Evolutionary conservation across 2,888 invertebrate genomes (phyloP).

Genomic region (Drosophila kambysellisi): DNA sequence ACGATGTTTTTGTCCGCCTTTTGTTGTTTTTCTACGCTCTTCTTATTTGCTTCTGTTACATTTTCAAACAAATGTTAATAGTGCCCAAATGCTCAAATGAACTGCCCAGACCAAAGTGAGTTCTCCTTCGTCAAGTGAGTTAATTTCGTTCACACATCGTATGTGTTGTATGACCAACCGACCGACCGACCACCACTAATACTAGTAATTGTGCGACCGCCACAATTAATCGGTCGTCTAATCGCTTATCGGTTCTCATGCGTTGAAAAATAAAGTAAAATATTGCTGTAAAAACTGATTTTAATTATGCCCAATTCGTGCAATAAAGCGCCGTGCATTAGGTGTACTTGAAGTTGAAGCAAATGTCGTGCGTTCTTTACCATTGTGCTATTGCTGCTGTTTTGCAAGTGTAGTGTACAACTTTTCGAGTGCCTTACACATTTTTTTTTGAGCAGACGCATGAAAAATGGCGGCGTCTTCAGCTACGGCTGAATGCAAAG

Average conservation of each 20-base stretch:
- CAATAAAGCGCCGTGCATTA: slow-evolving; percentile 35
- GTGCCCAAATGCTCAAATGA: neutral
- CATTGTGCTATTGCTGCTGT: slow-evolving; percentile 36
- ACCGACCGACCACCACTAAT: slow-evolving; percentile 30
- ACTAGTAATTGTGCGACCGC: slow-evolving; percentile 16
- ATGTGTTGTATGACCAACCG: neutral
- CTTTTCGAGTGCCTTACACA: slow-evolving; percentile 50
- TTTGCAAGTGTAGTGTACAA: slow-evolving; percentile 57
- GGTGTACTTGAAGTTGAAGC: slow-evolving; percentile 35
- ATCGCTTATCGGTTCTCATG: slow-evolving; percentile 51
- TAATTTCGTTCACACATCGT: slow-evolving; percentile 23
- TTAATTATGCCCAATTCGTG: slow-evolving; percentile 55
- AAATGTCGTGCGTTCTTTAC: slow-evolving; percentile 53
- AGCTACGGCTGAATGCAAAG: slow-evolving; percentile 69
- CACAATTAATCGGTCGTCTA: slow-evolving; percentile 39
- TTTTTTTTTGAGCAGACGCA: slow-evolving; percentile 74
- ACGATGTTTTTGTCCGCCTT: slow-evolving; percentile 60
- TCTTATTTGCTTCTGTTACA: slow-evolving; percentile 54
- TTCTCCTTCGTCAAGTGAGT: slow-evolving; percentile 18
- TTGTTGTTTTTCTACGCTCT: slow-evolving; percentile 71
- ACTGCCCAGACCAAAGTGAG: slow-evolving; percentile 10
- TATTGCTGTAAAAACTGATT: slow-evolving; percentile 41
- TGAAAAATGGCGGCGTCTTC: slow-evolving; percentile 81
- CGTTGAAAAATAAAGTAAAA: slow-evolving; percentile 55
- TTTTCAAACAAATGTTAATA: slow-evolving; percentile 59